Conservation (phyloP, 2,113 vertebrate species). For the Syngnathus scovelli region DNA sequence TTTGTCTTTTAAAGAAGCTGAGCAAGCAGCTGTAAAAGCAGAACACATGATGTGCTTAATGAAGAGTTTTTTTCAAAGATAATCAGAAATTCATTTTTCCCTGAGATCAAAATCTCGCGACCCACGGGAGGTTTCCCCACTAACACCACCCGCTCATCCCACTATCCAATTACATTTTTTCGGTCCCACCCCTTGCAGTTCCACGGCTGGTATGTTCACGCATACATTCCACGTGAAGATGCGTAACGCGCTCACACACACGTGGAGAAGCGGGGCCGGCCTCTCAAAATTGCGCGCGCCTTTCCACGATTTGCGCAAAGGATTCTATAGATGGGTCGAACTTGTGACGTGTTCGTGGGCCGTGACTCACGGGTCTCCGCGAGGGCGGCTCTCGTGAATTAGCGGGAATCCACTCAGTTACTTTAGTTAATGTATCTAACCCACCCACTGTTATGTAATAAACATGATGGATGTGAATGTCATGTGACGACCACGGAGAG, state of each 20-base stretch:
- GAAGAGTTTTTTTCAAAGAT: not conserved
- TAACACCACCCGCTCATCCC: not conserved
- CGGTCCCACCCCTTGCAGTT: slow-evolving; percentile 18
- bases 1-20: too few relatives aligned
- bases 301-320: slow-evolving; percentile 16
- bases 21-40: too few relatives aligned
- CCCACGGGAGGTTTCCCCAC: too few relatives aligned
- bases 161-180: slow-evolving; percentile 5
- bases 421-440: not conserved
- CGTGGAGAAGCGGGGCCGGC: not conserved
- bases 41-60: not conserved
- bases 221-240: slow-evolving; percentile 46
- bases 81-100: not conserved
- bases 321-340: not conserved
- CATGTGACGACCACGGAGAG: slow-evolving; percentile 9
- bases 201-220: slow-evolving; percentile 26
- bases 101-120: not conserved
- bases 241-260: not conserved
- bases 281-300: slow-evolving; percentile 55
- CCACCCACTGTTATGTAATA: slow-evolving; percentile 31
- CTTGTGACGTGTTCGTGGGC: slow-evolving; percentile 8
- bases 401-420: slow-evolving; percentile 31
- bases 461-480: not conserved
- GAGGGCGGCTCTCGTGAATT: slow-evolving; percentile 12
- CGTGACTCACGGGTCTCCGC: slow-evolving; percentile 38